Percentiles rank a stretch among this genome's conserved stretches.
Evolutionary conservation across 2,797 vertebrate genomes (phyloP).

Genomic region (Poeciliopsis presidionis): DNA sequence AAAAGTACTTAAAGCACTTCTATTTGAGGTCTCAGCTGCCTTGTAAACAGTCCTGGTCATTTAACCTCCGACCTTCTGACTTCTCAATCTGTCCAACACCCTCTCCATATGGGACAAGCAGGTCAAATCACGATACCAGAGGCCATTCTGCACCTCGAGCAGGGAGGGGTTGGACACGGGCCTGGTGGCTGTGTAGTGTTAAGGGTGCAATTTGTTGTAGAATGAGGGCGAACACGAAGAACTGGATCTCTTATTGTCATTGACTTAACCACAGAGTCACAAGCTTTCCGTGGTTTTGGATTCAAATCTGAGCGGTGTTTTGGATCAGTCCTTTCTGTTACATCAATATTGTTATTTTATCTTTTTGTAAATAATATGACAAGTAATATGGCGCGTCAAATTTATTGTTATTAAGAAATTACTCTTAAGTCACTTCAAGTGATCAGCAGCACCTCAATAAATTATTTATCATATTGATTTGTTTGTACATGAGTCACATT

Average conservation of each 20-base stretch:
- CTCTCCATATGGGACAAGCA: conserved; percentile 66
- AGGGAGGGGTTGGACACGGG: conserved; percentile 37
- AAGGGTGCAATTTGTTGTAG: conserved; percentile 54
- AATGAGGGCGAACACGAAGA: conserved; percentile 59
- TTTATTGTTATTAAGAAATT: background rate
- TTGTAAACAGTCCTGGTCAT: conserved; percentile 80
- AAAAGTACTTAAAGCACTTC: conserved; percentile 41
- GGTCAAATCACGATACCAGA: conserved; percentile 71
- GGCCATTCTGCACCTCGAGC: conserved; percentile 44
- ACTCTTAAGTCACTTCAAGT: background rate
- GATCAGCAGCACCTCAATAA: conserved; percentile 27
- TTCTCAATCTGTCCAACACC: conserved; percentile 45
- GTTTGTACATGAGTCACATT: conserved; percentile 58
- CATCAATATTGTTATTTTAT: background rate
- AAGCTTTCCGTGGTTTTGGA: conserved; percentile 16
- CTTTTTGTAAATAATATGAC: background rate
- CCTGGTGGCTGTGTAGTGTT: conserved; percentile 22
- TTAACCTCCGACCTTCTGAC: conserved; percentile 78
- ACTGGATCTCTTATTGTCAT: conserved; percentile 49
- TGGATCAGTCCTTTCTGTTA: background rate
- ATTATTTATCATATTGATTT: conserved; percentile 35
- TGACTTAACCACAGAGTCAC: conserved; percentile 14
- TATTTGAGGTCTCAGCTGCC: conserved; percentile 58
- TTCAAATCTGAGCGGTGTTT: conserved; percentile 10
- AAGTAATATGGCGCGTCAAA: background rate